phyloP scores from a whole-genome alignment of 2,113 vertebrate genomes.

The Epinephelus moara region DNA sequence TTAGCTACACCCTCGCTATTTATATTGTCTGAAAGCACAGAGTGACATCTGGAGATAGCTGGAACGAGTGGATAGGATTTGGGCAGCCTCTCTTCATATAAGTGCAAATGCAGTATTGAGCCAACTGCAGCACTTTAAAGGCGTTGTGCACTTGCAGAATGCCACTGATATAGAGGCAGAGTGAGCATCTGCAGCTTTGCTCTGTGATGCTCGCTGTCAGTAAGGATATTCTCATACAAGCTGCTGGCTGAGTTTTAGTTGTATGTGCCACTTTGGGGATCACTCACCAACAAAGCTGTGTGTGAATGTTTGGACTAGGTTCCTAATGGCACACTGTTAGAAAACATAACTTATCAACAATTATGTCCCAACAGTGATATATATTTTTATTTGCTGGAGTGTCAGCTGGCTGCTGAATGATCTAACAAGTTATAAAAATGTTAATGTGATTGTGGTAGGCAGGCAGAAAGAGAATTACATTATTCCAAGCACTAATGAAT shows the following conservation, averaged over 20 bases:
- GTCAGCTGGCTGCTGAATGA: neutral
- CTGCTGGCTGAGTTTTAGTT: slow-evolving; percentile 8
- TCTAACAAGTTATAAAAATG: neutral
- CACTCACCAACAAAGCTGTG: neutral
- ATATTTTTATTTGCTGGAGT: neutral
- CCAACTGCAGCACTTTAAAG: slow-evolving; percentile 25
- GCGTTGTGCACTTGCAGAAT: slow-evolving; percentile 6
- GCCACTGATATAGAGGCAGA: slow-evolving; percentile 11
- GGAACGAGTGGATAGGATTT: slow-evolving; percentile 11
- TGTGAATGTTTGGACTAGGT: neutral
- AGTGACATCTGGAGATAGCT: neutral
- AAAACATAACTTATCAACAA: neutral
- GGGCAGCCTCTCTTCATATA: neutral
- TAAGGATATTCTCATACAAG: slow-evolving; percentile 14
- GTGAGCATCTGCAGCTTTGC: slow-evolving; percentile 16
- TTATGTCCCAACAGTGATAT: neutral
- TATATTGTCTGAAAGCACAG: no score
- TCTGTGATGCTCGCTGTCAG: slow-evolving; percentile 12
- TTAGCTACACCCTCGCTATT: no score
- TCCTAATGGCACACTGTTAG: neutral
- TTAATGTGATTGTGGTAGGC: neutral
- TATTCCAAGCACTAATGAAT: neutral
- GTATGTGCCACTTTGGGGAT: slow-evolving; percentile 14
- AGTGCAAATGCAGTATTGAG: slow-evolving; percentile 26
- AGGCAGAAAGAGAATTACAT: neutral